Conservation (phyloP, 2,888 invertebrate genomes). For the Zaprionus bogoriensis region DNA sequence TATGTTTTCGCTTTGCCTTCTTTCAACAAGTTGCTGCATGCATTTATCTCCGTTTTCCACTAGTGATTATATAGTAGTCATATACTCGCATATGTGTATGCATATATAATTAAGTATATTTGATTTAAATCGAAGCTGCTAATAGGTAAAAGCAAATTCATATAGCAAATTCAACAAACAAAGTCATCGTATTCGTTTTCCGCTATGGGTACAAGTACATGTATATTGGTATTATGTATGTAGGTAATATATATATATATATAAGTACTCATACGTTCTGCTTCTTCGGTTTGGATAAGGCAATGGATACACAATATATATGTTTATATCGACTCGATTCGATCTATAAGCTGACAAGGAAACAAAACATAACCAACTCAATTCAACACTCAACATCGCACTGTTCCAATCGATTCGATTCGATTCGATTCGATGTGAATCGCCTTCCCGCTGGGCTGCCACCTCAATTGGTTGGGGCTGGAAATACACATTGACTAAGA, state of each 20-base stretch:
- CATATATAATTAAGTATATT: slow-evolving; percentile 59
- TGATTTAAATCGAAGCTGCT: slow-evolving; percentile 75
- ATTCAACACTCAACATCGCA: slow-evolving; percentile 15
- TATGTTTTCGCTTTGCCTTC: slow-evolving; percentile 9
- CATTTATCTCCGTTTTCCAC: slow-evolving; percentile 40
- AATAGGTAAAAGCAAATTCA: slow-evolving; percentile 71
- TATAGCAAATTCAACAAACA: slow-evolving; percentile 68
- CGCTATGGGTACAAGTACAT: slow-evolving; percentile 31
- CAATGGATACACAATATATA: slow-evolving; percentile 57
- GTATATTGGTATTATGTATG: slow-evolving; percentile 24
- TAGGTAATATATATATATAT: slow-evolving; percentile 24
- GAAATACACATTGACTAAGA: slow-evolving; percentile 34
- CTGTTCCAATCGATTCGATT: no score
- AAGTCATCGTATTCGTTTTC: slow-evolving; percentile 32
- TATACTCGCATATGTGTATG: slow-evolving; percentile 31
- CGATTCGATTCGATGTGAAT: slow-evolving; percentile 1
- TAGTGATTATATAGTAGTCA: slow-evolving; percentile 73
- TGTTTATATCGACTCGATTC: neutral
- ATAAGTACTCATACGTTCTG: slow-evolving; percentile 16
- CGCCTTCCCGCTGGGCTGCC: neutral
- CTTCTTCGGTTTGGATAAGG: slow-evolving; percentile 59
- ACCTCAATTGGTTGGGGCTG: slow-evolving; percentile 9
- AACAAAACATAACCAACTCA: slow-evolving; percentile 37
- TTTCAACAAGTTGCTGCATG: slow-evolving; percentile 37
- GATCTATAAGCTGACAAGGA: slow-evolving; percentile 31